These are phyloP conservation scores for Atrina japonica DNA, from an alignment of 2,888 invertebrate species.

Conservation along the genomic window DNA sequence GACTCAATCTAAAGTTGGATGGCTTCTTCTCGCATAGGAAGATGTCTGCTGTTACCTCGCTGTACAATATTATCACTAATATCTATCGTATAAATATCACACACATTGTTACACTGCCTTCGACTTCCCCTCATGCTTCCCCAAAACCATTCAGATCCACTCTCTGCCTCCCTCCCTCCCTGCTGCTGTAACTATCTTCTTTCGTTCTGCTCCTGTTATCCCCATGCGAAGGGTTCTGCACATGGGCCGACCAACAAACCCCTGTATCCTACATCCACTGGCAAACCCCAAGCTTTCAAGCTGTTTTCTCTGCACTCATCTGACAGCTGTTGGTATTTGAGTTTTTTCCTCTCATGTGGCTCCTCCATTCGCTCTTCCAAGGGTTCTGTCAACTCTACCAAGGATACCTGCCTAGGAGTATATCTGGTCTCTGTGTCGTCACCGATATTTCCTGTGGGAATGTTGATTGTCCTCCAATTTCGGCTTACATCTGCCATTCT, in stretches of 20 bases:
- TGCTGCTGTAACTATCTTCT: not conserved
- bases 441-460: not conserved
- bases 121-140: not conserved
- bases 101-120: not conserved
- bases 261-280: not conserved
- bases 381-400: not conserved
- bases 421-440: not conserved
- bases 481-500: not conserved
- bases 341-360: not conserved
- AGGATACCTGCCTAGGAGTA: not conserved
- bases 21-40: no score
- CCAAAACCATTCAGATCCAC: not conserved
- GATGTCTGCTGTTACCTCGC: no score
- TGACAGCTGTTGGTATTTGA: not conserved
- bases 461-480: not conserved
- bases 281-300: not conserved
- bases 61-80: no score
- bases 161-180: not conserved
- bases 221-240: not conserved
- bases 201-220: not conserved
- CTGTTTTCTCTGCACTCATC: no score
- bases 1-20: no score
- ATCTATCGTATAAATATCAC: no score
- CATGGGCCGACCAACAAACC: not conserved
- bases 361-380: not conserved